A percentile compares a stretch with the other conserved stretches of the same genome.
Conservation (phyloP, 2,113 vertebrate genomes). For the Aramus guarauna region DNA sequence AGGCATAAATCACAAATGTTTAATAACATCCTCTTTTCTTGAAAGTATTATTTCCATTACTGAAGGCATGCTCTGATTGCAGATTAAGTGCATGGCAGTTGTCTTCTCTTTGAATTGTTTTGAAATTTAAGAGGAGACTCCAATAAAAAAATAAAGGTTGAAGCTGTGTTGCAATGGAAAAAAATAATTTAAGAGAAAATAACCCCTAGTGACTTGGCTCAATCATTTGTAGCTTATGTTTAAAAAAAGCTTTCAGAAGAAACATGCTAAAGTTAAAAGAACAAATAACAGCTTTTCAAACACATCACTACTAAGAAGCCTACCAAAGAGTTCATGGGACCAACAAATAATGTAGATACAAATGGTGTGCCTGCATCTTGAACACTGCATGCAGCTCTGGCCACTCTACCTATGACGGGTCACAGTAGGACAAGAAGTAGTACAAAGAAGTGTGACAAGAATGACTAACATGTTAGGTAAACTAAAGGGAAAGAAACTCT, state of each 20-base stretch:
- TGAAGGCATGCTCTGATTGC: background rate
- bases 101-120: background rate
- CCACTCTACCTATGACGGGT: background rate
- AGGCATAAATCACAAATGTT: background rate
- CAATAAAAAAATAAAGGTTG: background rate
- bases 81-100: background rate
- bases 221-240: background rate
- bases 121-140: background rate
- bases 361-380: background rate
- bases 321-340: background rate
- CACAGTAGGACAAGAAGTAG: background rate
- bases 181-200: background rate
- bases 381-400: background rate
- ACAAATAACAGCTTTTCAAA: background rate
- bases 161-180: background rate
- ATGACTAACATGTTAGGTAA: background rate
- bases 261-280: background rate
- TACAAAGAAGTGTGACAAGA: background rate
- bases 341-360: background rate
- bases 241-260: background rate
- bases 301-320: background rate
- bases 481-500: background rate
- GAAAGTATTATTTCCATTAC: background rate
- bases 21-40: background rate
- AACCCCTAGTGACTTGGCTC: background rate